Percentiles rank a stretch among this genome's conserved stretches.
Conservation (phyloP, 2,113 vertebrate genomes). For the Laticauda colubrina region DNA sequence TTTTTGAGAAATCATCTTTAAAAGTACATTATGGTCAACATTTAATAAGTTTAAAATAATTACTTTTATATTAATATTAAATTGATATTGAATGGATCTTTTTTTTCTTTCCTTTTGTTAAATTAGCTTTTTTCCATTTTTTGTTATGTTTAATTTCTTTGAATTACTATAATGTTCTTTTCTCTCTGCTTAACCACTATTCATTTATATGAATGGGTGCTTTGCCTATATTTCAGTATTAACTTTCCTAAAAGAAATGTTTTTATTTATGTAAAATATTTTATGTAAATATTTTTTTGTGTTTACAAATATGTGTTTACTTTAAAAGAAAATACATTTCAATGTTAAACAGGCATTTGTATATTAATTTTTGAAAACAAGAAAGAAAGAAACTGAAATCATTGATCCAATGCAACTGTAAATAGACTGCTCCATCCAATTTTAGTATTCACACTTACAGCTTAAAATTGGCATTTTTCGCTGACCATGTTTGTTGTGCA, state of each 20-base stretch:
- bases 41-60: background rate
- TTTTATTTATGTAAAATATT: background rate
- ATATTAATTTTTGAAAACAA: background rate
- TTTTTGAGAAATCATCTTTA: background rate
- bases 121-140: background rate
- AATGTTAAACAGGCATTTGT: background rate
- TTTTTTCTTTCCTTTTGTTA: background rate
- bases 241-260: background rate
- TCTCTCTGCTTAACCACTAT: background rate
- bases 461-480: background rate
- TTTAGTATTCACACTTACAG: background rate
- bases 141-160: background rate
- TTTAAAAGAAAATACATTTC: background rate
- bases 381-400: background rate
- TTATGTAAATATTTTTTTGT: background rate
- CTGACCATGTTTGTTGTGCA: background rate
- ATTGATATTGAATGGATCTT: background rate
- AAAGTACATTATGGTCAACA: background rate
- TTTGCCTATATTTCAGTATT: background rate
- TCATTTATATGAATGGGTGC: background rate
- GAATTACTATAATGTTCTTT: background rate
- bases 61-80: background rate
- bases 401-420: background rate
- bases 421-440: background rate
- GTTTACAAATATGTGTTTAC: background rate